These are phyloP conservation scores for Metacarcinus magister DNA, from an alignment of 2,888 invertebrate genomes.

Conservation along the genomic window DNA sequence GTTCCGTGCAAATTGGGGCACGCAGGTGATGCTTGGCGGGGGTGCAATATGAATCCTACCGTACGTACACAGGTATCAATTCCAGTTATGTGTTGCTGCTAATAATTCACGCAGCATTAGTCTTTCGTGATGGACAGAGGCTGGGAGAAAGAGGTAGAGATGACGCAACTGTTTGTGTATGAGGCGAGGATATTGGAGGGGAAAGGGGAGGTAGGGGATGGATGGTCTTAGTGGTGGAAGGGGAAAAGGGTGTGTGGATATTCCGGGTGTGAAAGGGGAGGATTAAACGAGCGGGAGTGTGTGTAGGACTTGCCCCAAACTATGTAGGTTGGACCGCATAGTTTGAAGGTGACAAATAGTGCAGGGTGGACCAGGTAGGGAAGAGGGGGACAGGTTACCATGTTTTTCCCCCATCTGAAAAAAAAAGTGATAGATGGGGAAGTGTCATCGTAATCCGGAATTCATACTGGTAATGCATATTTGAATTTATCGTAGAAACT, in stretches of 20 bases:
- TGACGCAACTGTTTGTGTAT: neutral
- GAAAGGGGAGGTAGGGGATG: neutral
- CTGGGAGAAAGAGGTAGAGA: neutral
- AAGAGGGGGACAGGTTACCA: neutral
- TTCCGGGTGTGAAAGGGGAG: neutral
- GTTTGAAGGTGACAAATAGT: constrained; percentile 17
- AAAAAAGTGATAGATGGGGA: neutral
- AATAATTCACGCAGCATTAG: neutral
- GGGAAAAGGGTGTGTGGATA: neutral
- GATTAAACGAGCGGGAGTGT: neutral
- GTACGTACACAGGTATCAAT: neutral
- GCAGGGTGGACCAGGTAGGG: neutral
- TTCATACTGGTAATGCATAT: neutral
- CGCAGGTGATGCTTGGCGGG: neutral
- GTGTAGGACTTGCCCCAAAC: neutral
- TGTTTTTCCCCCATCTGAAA: neutral
- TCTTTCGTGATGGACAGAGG: neutral
- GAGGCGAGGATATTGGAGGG: neutral
- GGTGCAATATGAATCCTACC: neutral
- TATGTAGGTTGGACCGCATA: neutral
- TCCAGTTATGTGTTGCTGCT: neutral
- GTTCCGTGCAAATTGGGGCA: neutral
- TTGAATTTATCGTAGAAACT: neutral
- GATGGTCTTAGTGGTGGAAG: neutral
- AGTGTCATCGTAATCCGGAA: neutral